Conservation (phyloP, 2,113 vertebrate species). For the Cebus imitator region DNA sequence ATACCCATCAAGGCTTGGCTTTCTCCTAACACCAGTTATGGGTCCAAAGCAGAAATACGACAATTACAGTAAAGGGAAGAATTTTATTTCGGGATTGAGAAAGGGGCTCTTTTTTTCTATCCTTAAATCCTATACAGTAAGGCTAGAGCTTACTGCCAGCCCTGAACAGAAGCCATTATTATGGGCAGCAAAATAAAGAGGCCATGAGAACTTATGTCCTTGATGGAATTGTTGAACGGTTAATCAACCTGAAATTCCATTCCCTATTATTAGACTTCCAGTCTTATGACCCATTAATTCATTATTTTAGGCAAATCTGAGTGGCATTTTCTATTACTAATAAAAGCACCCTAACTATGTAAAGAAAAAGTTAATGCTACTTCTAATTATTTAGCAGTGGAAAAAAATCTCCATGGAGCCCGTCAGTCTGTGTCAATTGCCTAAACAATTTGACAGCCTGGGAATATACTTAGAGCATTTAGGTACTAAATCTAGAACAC, state of each 20-base stretch:
- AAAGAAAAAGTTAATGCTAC: not conserved
- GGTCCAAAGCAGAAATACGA: not conserved
- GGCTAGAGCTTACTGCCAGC: not conserved
- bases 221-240: not conserved
- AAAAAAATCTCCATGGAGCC: not conserved
- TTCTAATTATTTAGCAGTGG: not conserved
- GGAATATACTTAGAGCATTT: not conserved
- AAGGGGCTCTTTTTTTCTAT: not conserved
- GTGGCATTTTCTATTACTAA: not conserved
- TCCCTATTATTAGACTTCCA: not conserved
- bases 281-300: not conserved
- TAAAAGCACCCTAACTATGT: not conserved
- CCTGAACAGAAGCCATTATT: not conserved
- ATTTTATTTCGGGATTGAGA: not conserved
- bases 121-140: too few relatives aligned
- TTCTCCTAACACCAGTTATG: not conserved
- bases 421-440: not conserved
- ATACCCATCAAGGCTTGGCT: not conserved
- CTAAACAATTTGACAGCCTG: not conserved
- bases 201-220: not conserved
- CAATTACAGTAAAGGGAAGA: not conserved
- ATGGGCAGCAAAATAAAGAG: not conserved
- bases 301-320: not conserved
- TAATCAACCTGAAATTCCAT: not conserved
- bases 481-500: not conserved